Base-by-base conservation (phyloP, 2,888 invertebrate genomes). In the Aplocera efformata region DNA sequence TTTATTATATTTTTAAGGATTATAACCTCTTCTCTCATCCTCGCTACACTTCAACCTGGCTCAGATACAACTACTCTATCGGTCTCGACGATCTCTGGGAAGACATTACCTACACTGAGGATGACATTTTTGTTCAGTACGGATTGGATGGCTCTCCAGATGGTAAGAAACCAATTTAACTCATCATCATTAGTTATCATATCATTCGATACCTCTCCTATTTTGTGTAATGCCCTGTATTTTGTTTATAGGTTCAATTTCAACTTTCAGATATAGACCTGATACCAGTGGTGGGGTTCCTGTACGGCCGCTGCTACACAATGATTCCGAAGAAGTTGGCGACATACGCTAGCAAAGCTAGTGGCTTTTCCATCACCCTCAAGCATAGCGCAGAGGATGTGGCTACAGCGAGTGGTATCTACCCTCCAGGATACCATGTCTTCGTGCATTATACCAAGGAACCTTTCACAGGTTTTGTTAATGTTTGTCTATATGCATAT, bases 241-340 rank as follows among this genome's bases (percentile, higher is more conserved):
- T n/a, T n/a, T n/a, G n/a, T n/a, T n/a, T n/a, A n/a, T n/a, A n/a
- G n/a, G n/a, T n/a, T n/a, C n/a, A n/a, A n/a, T n/a, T n/a, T n/a
- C n/a, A n/a, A n/a, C 10, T 32, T 41, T 11, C 53, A 92, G 92
- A 90, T 60, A 71, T 91, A 1, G 73, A 81, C 7, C 49, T 91
- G 2, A 75, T 66, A 1, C 68, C 88, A 11, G 86, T 77, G 1
- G 57, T 89, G 1, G 89, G 90, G 27, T 90, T 92, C 49, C 63
- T 82, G 6, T 64, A 75, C 42, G 93, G 93, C 0, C 88, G 89
- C 28, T 93, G 93, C 60, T 90, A 89, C 61, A 92, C 92, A 0
- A 56, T 93, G 5, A 72, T 79, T 0, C 92, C 89, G 0, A 81
- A 76, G 49, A 64, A 71, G 25, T 63, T 67, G 50, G 82, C 67